phyloP scores from a whole-genome alignment of 2,113 vertebrate species.

The Hylia prasina region DNA sequence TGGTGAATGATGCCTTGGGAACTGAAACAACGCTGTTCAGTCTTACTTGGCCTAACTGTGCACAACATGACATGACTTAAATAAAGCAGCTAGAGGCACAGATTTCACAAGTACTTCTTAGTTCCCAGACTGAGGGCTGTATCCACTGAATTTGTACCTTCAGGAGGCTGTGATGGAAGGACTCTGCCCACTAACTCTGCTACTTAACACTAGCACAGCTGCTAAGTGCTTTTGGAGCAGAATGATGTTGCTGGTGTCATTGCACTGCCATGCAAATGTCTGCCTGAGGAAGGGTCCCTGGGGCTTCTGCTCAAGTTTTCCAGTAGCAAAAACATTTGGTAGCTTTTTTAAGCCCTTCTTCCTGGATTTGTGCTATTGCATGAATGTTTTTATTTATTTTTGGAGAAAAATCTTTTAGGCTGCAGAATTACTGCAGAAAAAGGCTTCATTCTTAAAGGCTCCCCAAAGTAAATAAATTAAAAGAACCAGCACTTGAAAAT shows the following conservation, averaged over 20 bases:
- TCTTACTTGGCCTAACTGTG: background rate
- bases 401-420: slow-evolving; percentile 8
- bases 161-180: background rate
- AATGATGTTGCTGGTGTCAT: background rate
- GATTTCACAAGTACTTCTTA: background rate
- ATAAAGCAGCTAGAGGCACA: background rate
- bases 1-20: background rate
- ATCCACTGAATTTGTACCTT: background rate
- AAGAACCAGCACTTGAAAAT: slow-evolving; percentile 2
- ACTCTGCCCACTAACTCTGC: background rate
- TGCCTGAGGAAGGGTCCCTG: background rate
- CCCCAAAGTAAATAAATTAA: slow-evolving; percentile 43
- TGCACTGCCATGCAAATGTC: background rate
- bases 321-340: background rate
- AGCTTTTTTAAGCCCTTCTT: background rate
- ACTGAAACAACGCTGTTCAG: background rate
- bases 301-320: background rate
- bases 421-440: background rate
- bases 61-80: background rate
- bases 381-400: slow-evolving; percentile 30
- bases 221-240: background rate
- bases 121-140: background rate
- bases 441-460: slow-evolving; percentile 2
- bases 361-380: slow-evolving; percentile 3
- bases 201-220: background rate